Base-by-base conservation (phyloP, 2,797 vertebrate genomes). In the Mormyrops attenuatus region DNA sequence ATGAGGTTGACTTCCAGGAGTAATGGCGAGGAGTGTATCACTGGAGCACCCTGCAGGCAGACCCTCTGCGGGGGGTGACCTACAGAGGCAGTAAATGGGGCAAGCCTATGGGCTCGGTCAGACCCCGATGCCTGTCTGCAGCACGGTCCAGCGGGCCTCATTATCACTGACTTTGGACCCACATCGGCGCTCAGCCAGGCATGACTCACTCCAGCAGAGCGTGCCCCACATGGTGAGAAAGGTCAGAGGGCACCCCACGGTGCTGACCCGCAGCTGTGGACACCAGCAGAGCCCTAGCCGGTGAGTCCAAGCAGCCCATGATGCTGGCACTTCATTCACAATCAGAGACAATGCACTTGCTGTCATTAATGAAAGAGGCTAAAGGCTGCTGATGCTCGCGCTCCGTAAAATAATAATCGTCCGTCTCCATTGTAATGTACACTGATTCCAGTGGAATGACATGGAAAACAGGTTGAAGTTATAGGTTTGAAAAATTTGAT, bases 61-160 rank as follows among this genome's bases (percentile, higher is more conserved):
- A 89, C 88, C 90, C 90, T 55, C 80, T 87, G 49, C 85, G 92
- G 93, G 91, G 92, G 92, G 91, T 88, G 91, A 92, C 88, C 89
- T 90, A 73, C 52, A 85, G 50, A 89, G 87, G 88, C 90, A 73
- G 89, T 91, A 90, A 92, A 92, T 90, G 85, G 38, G 91, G 90
- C 77, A 88, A 63, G 87, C 50, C 92, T 88, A 22, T 89, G 89
- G 89, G 89, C 88, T 90, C 7, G 90, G 90, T 88, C 90, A 60
- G 88, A 89, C 88, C 90, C 85, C 84, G 38, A 86, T 4, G 30
- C 26, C 73, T 63, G 34, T 80, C 60, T 34, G 22, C 15, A 20
- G 82, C 55, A 85, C 41, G 47, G 90, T 90, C 88, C 90, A 82
- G 63, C n/a, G 30, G 90, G 90, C 82, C 91, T 89, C 90, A 90